Evolutionary conservation across 2,797 vertebrate genomes (phyloP), one percentile per base, ranked within the genome.

Genomic region (Catostomus latipinnis): DNA sequence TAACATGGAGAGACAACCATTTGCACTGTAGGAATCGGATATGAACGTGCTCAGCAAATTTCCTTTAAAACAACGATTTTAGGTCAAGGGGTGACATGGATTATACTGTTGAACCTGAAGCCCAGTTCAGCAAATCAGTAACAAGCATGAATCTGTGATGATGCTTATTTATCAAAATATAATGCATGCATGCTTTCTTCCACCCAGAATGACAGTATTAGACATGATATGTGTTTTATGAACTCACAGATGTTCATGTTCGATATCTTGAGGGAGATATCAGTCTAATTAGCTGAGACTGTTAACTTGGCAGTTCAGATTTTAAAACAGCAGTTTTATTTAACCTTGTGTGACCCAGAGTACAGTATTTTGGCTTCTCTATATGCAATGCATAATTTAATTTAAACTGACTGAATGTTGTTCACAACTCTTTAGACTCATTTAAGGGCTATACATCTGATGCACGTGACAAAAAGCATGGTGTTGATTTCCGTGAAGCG

Each of bases 221-320:
- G 68, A 75, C 56, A 71, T 68, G 68, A 71, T 46, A 60, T 67
- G 76, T 80, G 71, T 76, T 76, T 6, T 48, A 56, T 82, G 67
- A 80, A 70, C 73, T 49, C 45, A 81, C 75, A 75, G 71, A 85
- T 50, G 56, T 52, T 45, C 56, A 77, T 78, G 61, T 72, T 71
- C 50, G 5, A 56, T 75, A 57, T 73, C 79, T 61, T 68, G 53
- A 72, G 75, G 34, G 81, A 79, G 80, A 78, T 74, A 81, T 76
- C 80, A 54, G 67, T 78, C 79, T 76, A 74, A 81, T 81, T 80
- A 71, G 81, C 71, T 81, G 70, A 81, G 76, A 61, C 70, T 78
- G 71, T 65, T 81, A 69, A 71, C 78, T 81, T 78, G 76, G 66
- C 52, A 56, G 12, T 53, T 70, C 48, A 16, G 52, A 74, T 60